Evolutionary conservation across 2,797 vertebrate species (phyloP).

Genomic region (Typhlichthys subterraneus): DNA sequence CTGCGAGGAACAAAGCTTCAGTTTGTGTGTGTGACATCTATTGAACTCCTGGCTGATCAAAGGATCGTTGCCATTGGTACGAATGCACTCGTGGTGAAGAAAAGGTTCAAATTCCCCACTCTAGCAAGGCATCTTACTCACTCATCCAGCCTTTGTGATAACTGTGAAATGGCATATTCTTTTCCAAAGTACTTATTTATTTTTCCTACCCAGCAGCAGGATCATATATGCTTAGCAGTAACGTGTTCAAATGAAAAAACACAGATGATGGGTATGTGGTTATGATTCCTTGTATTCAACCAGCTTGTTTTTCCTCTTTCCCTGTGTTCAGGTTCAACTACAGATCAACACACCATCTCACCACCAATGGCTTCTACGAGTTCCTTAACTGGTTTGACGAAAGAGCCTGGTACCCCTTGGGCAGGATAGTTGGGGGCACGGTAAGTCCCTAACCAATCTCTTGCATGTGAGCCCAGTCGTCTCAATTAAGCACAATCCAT

Average conservation of each 20-base stretch:
- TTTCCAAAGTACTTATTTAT: conserved; percentile 17
- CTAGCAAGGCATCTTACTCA: conserved; percentile 26
- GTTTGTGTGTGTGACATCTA: conserved; percentile 21
- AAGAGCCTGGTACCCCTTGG: conserved; percentile 96
- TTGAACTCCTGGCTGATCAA: conserved; percentile 41
- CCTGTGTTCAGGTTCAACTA: conserved; percentile 91
- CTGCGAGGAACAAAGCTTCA: conserved; percentile 27
- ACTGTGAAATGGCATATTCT: conserved; percentile 31
- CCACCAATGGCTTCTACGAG: conserved; percentile 96
- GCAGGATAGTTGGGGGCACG: conserved; percentile 96
- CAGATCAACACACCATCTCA: conserved; percentile 97
- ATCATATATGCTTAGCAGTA: conserved; percentile 8
- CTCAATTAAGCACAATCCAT: neutral
- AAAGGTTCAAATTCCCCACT: conserved; percentile 28
- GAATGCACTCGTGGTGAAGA: conserved; percentile 37
- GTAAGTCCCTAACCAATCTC: conserved; percentile 79
- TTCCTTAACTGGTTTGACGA: conserved; percentile 99
- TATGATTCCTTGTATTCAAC: conserved; percentile 15
- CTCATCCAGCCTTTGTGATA: conserved; percentile 31
- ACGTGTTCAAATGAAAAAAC: conserved; percentile 25
- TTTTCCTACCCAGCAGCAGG: conserved; percentile 13
- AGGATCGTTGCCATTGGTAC: conserved; percentile 39
- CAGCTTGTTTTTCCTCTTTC: conserved; percentile 13
- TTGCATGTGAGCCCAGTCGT: neutral
- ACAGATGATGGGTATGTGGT: neutral